Conservation (phyloP, 2,888 invertebrate species). For the Pristionchus entomophagus region DNA sequence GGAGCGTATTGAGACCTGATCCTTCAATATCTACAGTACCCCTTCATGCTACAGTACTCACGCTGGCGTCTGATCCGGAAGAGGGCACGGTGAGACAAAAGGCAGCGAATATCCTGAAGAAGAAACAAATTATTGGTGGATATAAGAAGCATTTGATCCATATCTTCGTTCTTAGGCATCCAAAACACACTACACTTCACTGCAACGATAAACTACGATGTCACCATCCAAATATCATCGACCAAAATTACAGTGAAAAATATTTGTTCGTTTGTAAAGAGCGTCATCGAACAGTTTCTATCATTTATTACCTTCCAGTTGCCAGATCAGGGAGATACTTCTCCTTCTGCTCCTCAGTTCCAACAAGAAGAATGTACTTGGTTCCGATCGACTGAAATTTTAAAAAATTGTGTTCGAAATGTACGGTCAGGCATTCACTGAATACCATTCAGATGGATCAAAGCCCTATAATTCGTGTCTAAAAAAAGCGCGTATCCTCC, state of each 20-base stretch:
- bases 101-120: conserved; percentile 85
- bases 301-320: conserved; percentile 81
- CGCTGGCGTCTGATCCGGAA: conserved; percentile 93
- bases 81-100: conserved; percentile 95
- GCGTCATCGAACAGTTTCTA: too few species aligned
- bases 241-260: too few species aligned
- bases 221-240: too few species aligned
- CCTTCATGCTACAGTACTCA: conserved; percentile 52
- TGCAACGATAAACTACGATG: too few species aligned
- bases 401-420: not conserved
- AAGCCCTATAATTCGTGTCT: too few species aligned
- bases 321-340: conserved; percentile 93
- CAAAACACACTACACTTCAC: too few species aligned
- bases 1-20: not conserved
- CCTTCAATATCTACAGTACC: too few species aligned
- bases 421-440: too few species aligned
- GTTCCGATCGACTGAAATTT: conserved; percentile 79
- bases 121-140: not conserved
- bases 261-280: too few species aligned
- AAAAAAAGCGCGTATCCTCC: too few species aligned
- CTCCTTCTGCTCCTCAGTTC: conserved; percentile 89
- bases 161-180: too few species aligned
- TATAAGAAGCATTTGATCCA: not conserved
- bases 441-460: too few species aligned
- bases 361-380: conserved; percentile 90